A percentile compares a stretch with the other conserved stretches of the same genome.
phyloP scores from a whole-genome alignment of 2,797 vertebrate species.

The Eutrigla gurnardus region DNA sequence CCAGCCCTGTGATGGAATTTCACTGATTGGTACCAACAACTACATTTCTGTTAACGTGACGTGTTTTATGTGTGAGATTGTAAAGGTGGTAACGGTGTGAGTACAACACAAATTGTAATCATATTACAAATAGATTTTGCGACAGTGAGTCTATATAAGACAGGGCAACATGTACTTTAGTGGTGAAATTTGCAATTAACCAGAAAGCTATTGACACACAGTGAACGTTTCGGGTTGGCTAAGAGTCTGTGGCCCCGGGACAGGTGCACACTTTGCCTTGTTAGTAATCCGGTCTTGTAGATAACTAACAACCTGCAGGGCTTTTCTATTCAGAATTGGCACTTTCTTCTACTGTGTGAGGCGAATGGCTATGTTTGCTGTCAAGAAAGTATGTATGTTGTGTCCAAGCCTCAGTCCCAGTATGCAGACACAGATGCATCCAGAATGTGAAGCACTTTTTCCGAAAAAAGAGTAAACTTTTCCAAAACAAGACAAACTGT shows the following conservation, averaged over 20 bases:
- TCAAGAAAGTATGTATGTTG: neutral
- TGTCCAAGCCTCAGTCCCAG: neutral
- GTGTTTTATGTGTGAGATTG: no score
- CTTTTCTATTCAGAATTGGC: neutral
- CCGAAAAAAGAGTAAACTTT: slow-evolving; percentile 16
- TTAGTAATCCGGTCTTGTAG: neutral
- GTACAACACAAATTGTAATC: neutral
- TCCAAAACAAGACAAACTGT: slow-evolving; percentile 18
- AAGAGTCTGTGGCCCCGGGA: neutral
- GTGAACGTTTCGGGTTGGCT: neutral
- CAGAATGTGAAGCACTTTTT: slow-evolving; percentile 27
- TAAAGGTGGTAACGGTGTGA: neutral
- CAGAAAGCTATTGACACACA: neutral
- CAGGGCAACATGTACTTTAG: neutral
- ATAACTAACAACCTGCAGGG: neutral
- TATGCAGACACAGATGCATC: slow-evolving; percentile 4
- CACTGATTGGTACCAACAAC: no score
- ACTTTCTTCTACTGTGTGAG: neutral
- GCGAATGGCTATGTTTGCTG: neutral
- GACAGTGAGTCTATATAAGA: neutral
- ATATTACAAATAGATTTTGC: neutral
- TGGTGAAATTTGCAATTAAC: slow-evolving; percentile 8
- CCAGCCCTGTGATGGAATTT: no score
- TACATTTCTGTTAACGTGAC: no score
- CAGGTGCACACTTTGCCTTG: neutral